Conservation (phyloP, 2,888 invertebrate species). For the Hyppa rectilinea region DNA sequence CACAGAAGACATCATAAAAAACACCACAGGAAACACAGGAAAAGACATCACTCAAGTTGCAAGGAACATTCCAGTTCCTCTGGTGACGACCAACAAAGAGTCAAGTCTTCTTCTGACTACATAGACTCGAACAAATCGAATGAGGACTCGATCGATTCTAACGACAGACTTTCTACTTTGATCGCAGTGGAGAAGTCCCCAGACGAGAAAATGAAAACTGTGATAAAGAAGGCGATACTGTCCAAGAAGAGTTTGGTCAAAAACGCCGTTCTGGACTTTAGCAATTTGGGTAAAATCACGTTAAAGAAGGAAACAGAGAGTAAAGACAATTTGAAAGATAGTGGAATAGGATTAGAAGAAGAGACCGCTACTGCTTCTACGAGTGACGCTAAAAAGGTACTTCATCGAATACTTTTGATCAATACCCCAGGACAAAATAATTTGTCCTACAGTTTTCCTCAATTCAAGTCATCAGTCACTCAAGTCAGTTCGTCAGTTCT, state of each 20-base stretch:
- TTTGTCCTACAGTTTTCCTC: neutral
- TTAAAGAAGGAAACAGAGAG: conserved; percentile 76
- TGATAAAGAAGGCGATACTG: conserved; percentile 84
- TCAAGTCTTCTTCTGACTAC: conserved; percentile 84
- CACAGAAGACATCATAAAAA: conserved; percentile 94
- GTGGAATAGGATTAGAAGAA: conserved; percentile 84
- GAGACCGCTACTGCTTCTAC: conserved; percentile 76
- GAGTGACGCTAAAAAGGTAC: conserved; percentile 83
- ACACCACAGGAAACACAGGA: conserved; percentile 94
- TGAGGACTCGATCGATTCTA: conserved; percentile 86
- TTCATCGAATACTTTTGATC: neutral
- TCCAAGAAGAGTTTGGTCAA: conserved; percentile 84
- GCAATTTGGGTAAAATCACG: conserved; percentile 78
- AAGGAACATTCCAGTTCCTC: conserved; percentile 89
- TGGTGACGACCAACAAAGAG: conserved; percentile 86
- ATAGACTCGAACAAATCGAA: conserved; percentile 86
- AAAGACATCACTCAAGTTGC: conserved; percentile 92
- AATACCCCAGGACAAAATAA: too few relatives aligned
- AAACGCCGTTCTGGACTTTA: conserved; percentile 84
- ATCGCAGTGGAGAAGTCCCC: conserved; percentile 84
- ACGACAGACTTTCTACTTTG: conserved; percentile 80
- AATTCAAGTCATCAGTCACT: too few relatives aligned
- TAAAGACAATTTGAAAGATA: conserved; percentile 86
- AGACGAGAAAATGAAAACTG: conserved; percentile 86
- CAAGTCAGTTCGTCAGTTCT: too few relatives aligned